These are phyloP conservation scores for Syncerus caffer DNA, from an alignment of 2,797 vertebrate genomes.

Conservation along the genomic window DNA sequence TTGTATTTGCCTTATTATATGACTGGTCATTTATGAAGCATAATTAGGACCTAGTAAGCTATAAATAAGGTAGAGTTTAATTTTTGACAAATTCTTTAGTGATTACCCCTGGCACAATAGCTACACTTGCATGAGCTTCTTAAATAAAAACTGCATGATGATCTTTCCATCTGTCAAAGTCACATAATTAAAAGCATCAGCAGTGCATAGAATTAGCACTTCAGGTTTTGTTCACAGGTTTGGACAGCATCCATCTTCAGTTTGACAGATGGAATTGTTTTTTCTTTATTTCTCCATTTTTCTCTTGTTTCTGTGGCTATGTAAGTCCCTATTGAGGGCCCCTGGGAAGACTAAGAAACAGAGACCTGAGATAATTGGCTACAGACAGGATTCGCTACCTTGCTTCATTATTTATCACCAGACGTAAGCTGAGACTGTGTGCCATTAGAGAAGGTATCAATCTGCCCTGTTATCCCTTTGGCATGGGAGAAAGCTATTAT, in stretches of 20 bases:
- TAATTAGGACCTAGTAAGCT: slow-evolving; percentile 78
- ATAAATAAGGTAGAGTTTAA: slow-evolving; percentile 80
- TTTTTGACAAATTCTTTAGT: slow-evolving; percentile 80
- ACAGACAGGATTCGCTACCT: slow-evolving; percentile 28
- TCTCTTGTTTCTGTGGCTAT: slow-evolving; percentile 41
- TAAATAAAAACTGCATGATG: slow-evolving; percentile 79
- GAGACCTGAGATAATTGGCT: neutral
- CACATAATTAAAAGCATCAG: slow-evolving; percentile 82
- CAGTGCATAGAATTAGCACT: slow-evolving; percentile 81
- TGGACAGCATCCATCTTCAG: slow-evolving; percentile 79
- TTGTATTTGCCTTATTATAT: slow-evolving; percentile 74
- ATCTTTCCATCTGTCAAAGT: slow-evolving; percentile 83
- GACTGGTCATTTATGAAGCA: slow-evolving; percentile 75
- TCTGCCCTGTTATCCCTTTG: neutral
- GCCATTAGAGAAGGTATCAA: neutral
- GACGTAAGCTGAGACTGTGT: neutral
- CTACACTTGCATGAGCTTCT: slow-evolving; percentile 69
- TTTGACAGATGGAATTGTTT: slow-evolving; percentile 80
- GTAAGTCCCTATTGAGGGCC: neutral
- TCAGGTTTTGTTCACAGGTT: slow-evolving; percentile 79
- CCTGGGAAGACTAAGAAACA: neutral
- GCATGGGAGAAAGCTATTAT: neutral
- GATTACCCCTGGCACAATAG: slow-evolving; percentile 77
- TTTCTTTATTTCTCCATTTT: slow-evolving; percentile 75
- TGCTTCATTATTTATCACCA: slow-evolving; percentile 65